A percentile compares a stretch with the other conserved stretches of the same genome.
phyloP scores from a whole-genome alignment of 2,888 invertebrate species.

The Ceriagrion tenellum region DNA sequence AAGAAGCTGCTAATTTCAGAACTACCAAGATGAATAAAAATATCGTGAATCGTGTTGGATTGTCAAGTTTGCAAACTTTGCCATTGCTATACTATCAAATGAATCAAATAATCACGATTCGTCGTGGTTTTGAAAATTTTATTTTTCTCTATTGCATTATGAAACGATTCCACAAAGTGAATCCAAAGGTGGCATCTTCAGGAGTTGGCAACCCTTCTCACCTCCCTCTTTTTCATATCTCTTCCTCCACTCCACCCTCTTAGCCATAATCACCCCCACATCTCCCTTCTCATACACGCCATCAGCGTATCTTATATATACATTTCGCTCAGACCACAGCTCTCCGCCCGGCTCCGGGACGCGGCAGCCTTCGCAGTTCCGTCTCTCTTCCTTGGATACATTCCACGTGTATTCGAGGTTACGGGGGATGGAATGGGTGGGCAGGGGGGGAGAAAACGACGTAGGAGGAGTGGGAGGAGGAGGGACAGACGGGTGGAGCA shows the following conservation, averaged over 20 bases:
- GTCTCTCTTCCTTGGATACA: background rate
- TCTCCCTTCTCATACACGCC: background rate
- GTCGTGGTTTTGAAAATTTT: too few relatives aligned
- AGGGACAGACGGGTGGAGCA: background rate
- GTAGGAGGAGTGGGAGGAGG: background rate
- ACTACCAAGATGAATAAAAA: too few relatives aligned
- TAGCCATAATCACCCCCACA: background rate
- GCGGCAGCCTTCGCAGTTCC: background rate
- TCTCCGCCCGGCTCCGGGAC: background rate
- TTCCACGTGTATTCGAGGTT: background rate
- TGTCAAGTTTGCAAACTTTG: too few relatives aligned
- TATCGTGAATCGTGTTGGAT: too few relatives aligned
- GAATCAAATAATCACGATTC: too few relatives aligned
- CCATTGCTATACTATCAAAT: too few relatives aligned
- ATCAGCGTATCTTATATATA: background rate
- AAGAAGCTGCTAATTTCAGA: too few relatives aligned
- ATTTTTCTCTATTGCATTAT: too few relatives aligned
- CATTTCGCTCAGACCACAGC: constrained; percentile 1
- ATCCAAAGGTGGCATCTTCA: too few relatives aligned
- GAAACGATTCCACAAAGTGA: too few relatives aligned
- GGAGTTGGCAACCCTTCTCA: background rate
- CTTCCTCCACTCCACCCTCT: background rate
- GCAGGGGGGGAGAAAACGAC: background rate
- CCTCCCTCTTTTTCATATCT: background rate
- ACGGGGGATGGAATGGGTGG: background rate